Evolutionary conservation across 2,888 invertebrate species (phyloP).

Genomic region (Escarpia spicata): DNA sequence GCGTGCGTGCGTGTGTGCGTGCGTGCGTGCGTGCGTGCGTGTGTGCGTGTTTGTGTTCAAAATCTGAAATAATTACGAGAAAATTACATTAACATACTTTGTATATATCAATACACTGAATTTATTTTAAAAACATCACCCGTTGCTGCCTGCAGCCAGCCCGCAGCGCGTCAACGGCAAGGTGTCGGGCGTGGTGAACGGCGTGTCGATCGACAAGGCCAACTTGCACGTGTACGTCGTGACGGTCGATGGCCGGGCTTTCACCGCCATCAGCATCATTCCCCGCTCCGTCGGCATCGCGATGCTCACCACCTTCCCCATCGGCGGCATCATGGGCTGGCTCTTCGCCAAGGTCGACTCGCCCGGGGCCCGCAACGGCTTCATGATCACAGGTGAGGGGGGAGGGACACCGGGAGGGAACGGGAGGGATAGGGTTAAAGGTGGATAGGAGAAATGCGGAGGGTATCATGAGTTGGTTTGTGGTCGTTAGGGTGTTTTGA

Average conservation of each 20-base stretch:
- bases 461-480: background rate
- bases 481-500: background rate
- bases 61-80: too few relatives aligned
- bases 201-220: constrained; percentile 76
- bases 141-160: constrained; percentile 70
- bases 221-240: constrained; percentile 93
- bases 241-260: constrained; percentile 73
- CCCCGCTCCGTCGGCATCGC: constrained; percentile 52
- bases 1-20: too few relatives aligned
- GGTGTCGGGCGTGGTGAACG: constrained; percentile 85
- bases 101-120: background rate
- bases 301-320: constrained; percentile 25
- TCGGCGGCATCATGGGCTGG: constrained; percentile 88
- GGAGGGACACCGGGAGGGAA: too few relatives aligned
- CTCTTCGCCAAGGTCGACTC: constrained; percentile 85
- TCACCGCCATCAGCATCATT: constrained; percentile 84
- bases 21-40: too few relatives aligned
- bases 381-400: constrained; percentile 72
- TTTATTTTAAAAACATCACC: background rate
- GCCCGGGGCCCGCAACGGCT: constrained; percentile 84
- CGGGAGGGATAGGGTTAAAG: too few relatives aligned
- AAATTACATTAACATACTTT: too few relatives aligned
- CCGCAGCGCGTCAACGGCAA: constrained; percentile 90
- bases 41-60: too few relatives aligned
- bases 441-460: background rate